These are phyloP conservation scores for Dasyornis broadbenti DNA, from an alignment of 2,113 vertebrate species.

Conservation along the genomic window DNA sequence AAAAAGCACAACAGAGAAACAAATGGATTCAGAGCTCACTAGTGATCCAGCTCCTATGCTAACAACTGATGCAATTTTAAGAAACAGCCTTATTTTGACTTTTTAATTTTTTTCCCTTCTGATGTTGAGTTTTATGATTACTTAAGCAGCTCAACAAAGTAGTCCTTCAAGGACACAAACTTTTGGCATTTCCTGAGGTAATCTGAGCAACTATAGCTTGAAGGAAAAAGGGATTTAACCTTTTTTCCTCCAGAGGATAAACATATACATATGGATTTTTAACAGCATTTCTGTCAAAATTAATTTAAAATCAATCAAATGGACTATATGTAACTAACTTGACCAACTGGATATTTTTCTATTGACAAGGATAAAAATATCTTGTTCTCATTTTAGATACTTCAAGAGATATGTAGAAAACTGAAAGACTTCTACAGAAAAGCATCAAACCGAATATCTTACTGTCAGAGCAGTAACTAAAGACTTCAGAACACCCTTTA, in stretches of 20 bases:
- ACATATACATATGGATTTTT: background rate
- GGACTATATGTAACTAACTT: background rate
- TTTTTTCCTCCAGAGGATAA: background rate
- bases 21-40: background rate
- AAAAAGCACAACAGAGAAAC: background rate
- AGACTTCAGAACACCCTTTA: background rate
- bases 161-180: background rate
- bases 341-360: background rate
- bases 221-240: background rate
- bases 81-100: background rate
- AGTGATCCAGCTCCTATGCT: background rate
- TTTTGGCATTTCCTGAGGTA: background rate
- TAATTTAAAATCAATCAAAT: background rate
- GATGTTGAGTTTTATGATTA: background rate
- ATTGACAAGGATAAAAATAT: background rate
- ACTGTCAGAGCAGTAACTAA: background rate
- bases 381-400: background rate
- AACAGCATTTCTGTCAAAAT: background rate
- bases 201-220: background rate
- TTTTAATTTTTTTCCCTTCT: background rate
- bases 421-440: background rate
- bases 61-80: background rate
- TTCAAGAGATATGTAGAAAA: background rate
- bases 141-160: background rate
- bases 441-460: background rate